Percentiles rank a stretch among this genome's conserved stretches.
These are phyloP conservation scores for Sander lucioperca DNA, from an alignment of 2,113 vertebrate genomes.

Conservation along the genomic window DNA sequence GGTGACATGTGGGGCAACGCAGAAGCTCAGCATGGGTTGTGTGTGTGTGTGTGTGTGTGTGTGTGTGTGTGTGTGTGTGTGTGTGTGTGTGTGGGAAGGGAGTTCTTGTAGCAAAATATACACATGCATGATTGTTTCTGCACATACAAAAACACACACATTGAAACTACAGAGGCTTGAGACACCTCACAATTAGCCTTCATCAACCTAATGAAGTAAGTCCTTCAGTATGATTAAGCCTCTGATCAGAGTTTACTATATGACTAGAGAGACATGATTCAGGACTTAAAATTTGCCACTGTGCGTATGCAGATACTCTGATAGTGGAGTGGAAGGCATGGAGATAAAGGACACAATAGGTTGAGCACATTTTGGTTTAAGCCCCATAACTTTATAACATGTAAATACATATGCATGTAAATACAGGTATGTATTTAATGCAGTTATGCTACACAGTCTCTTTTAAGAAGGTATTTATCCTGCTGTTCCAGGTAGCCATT, in stretches of 20 bases:
- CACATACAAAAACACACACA: constrained; percentile 40
- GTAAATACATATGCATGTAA: background rate
- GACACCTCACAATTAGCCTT: constrained; percentile 56
- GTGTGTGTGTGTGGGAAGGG: too few species aligned
- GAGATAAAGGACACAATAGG: background rate
- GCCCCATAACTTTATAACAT: background rate
- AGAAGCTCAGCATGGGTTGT: constrained; percentile 53
- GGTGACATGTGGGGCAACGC: constrained; percentile 81
- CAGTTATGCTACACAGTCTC: background rate
- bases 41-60: constrained; percentile 5
- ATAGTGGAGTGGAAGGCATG: background rate
- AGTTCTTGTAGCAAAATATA: constrained; percentile 63
- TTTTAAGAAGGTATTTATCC: background rate
- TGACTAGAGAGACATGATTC: constrained; percentile 8
- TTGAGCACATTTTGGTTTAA: background rate
- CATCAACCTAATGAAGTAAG: constrained; percentile 63
- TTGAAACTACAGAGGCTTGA: constrained; percentile 23
- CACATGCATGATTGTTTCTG: constrained; percentile 43
- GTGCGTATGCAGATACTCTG: constrained; percentile 12
- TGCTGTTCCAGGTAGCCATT: background rate
- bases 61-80: background rate
- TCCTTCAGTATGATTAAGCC: constrained; percentile 14
- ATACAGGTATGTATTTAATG: background rate
- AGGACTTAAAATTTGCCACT: constrained; percentile 24
- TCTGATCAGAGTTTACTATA: constrained; percentile 12